These are phyloP conservation scores for Drosophila watanabei DNA, from an alignment of 1,140 invertebrate species.

Conservation along the genomic window DNA sequence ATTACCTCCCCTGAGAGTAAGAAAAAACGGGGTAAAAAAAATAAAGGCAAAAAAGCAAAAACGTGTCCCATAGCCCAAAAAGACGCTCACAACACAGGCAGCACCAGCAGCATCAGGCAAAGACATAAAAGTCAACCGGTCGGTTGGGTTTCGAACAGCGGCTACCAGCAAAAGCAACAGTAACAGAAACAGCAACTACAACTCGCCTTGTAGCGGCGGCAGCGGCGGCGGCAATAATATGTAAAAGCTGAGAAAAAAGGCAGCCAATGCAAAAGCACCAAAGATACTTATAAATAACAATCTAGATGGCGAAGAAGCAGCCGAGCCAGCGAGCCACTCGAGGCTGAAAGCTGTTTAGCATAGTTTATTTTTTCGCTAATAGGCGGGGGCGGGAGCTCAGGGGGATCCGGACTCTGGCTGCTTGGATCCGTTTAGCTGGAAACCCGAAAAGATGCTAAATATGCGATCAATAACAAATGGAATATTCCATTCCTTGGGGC, in stretches of 20 bases:
- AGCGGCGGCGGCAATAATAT: slow-evolving; percentile 55
- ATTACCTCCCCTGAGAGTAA: neutral
- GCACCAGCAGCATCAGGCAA: slow-evolving; percentile 45
- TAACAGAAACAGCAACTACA: slow-evolving; percentile 42
- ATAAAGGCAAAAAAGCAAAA: slow-evolving; percentile 46
- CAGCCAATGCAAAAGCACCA: slow-evolving; percentile 23
- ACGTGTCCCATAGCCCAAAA: slow-evolving; percentile 58
- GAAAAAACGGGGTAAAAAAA: slow-evolving; percentile 24
- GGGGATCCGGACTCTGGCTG: slow-evolving; percentile 1
- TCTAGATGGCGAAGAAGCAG: slow-evolving; percentile 45
- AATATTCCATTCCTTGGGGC: slow-evolving; percentile 40
- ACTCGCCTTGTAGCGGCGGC: slow-evolving; percentile 15
- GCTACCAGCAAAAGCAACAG: slow-evolving; percentile 40
- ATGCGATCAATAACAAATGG: slow-evolving; percentile 55
- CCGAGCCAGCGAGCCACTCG: slow-evolving; percentile 4
- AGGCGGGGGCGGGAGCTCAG: slow-evolving; percentile 11
- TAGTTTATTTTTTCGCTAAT: slow-evolving; percentile 64
- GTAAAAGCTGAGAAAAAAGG: slow-evolving; percentile 59
- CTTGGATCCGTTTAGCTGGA: slow-evolving; percentile 48
- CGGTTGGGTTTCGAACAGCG: slow-evolving; percentile 68
- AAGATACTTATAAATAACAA: slow-evolving; percentile 67
- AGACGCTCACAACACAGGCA: slow-evolving; percentile 39
- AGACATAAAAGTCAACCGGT: slow-evolving; percentile 83
- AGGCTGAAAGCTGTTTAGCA: slow-evolving; percentile 66
- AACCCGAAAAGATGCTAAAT: slow-evolving; percentile 43